Percentiles rank a stretch among this genome's conserved stretches.
Conservation (phyloP, 2,888 invertebrate genomes). For the Gryllus longicercus region DNA sequence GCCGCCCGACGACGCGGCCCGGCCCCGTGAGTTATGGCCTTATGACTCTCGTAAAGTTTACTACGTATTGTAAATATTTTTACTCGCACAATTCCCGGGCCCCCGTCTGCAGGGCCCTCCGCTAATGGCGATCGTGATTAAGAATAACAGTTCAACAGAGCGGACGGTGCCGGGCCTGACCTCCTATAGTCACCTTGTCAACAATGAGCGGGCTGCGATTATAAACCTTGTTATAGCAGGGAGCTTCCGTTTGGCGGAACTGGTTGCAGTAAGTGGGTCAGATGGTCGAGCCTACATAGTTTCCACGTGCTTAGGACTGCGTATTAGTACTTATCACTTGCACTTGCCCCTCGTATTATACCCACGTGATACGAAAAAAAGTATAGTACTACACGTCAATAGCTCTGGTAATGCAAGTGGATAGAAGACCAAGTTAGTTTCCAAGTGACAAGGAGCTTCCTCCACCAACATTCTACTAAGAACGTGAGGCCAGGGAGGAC, state of each 20-base stretch:
- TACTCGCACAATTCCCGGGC: not conserved
- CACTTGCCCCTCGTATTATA: too few species aligned
- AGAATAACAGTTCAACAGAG: not conserved
- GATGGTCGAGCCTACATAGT: too few species aligned
- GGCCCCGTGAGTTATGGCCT: not conserved
- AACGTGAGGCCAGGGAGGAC: too few species aligned
- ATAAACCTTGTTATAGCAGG: not conserved
- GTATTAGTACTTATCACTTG: too few species aligned
- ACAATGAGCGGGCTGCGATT: not conserved
- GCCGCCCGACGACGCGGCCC: not conserved
- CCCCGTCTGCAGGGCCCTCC: not conserved
- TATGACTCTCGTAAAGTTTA: not conserved
- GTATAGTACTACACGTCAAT: too few species aligned
- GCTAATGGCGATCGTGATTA: not conserved
- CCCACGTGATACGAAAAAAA: too few species aligned
- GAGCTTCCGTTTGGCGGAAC: conserved; percentile 6
- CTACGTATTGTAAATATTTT: conserved; percentile 17
- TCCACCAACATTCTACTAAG: too few species aligned
- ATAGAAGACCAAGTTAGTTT: too few species aligned
- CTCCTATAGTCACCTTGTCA: not conserved
- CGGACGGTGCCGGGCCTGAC: not conserved
- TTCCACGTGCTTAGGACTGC: too few species aligned
- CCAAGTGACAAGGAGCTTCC: too few species aligned
- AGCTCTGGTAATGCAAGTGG: too few species aligned
- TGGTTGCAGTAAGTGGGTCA: not conserved